phyloP scores from a whole-genome alignment of 2,888 invertebrate genomes.

The Schizaphis graminum region DNA sequence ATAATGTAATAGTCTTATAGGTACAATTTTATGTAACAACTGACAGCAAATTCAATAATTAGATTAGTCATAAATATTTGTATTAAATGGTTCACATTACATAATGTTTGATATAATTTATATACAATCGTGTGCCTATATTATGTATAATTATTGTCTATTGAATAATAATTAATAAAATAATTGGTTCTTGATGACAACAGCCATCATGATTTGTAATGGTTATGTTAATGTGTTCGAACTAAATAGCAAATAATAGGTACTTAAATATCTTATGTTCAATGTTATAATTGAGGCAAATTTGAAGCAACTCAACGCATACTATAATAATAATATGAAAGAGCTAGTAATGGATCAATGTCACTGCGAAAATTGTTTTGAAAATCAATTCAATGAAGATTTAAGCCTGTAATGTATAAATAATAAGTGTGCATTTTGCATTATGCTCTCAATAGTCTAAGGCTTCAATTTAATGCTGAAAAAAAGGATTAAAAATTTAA shows the following conservation, averaged over 20 bases:
- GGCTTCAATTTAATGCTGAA: no score
- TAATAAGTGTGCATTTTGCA: neutral
- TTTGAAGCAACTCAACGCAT: neutral
- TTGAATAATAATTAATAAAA: neutral
- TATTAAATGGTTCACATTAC: neutral
- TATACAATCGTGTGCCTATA: neutral
- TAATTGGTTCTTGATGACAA: neutral
- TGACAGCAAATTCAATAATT: neutral
- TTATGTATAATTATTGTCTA: neutral
- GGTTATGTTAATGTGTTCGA: neutral
- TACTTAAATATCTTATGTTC: neutral
- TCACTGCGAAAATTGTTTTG: neutral
- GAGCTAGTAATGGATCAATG: neutral
- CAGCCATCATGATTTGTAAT: neutral
- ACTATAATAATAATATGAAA: neutral
- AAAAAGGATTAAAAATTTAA: no score
- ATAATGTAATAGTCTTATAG: neutral
- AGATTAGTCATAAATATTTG: neutral
- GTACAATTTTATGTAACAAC: neutral
- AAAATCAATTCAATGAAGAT: neutral
- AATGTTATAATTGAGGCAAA: neutral
- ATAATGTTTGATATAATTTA: neutral
- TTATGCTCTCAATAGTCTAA: no score
- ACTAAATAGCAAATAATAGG: neutral
- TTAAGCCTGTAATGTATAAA: neutral